Base-by-base conservation (phyloP, 2,113 vertebrate genomes). In the Todiramphus chloris region DNA sequence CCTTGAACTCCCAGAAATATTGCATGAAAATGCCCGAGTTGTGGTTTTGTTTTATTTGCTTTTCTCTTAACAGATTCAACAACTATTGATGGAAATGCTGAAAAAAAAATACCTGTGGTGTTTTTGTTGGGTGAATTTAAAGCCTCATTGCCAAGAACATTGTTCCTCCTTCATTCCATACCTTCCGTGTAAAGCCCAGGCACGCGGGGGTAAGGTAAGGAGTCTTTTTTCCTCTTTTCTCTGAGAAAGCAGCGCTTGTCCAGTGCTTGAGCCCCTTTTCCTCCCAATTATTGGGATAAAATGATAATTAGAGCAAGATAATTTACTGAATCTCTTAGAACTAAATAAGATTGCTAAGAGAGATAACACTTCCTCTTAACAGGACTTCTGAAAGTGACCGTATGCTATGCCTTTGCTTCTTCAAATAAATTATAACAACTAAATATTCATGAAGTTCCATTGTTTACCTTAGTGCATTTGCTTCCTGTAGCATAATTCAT, bases 391-490 rank as follows among this genome's bases (percentile, higher is more conserved):
- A 93, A 96, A 95, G 89, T 97, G 93, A 93, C 67, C 7, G 4
- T 90, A 80, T 24, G 21, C 50, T 77, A 23, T 76, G 81, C 60
- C 59, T 95, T 76, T 81, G 43, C 56, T 24, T 72, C 83, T 91
- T 81, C 77, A 96, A 97, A 94, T 96, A 83, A 90, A 93, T 83
- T 60, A 73, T 82, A 74, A 88, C 69, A 92, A 94, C 96, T 89
- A 94, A 96, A 96, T 97, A 81, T 94, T 87, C 51, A 97, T 96
- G 88, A 91, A 85, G 24, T 74, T 88, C 77, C 69, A 85, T 97
- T 77, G 92, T 91, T 97, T 97, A 88, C 72, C 87, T 97, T 92
- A 46, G 80, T 85, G 35, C 58, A 59, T 87, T 97, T 96, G 91
- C 76, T 95, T 95, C 93, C 72, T 84, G 59, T 87, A 87, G 83